Evolutionary conservation across 2,113 vertebrate species (phyloP), one percentile per base, ranked within the genome.

Genomic region (Cololabis saira): DNA sequence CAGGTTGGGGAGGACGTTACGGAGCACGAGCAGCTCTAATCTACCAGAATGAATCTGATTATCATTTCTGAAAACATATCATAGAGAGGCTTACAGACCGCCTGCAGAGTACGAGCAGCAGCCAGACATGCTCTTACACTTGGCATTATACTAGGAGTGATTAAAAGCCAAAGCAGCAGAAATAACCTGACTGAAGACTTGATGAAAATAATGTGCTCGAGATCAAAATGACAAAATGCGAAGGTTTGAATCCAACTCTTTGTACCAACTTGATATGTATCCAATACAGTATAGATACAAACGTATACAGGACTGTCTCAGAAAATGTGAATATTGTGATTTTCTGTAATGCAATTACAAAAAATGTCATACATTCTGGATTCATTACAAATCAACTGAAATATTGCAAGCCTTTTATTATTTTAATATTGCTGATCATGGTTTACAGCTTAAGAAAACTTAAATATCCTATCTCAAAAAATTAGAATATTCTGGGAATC

Each of bases 31-130:
- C 6, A 30, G 33, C 42, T n/a, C 43, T 61, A 54, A 70, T 61
- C 49, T 54, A 24, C 41, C 57, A 44, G 57, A 70, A 70, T 47
- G 49, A 61, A 61, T 70, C 57, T 70, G 67, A 53, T 70, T 61
- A 70, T 47, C 18, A 61, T 54, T 61, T 54, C 67, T 41, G 60
- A 61, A 69, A 60, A 61, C 57, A 53, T 54, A 68, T 59, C 55
- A 68, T 54, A 24, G 57, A 53, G 41, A 45, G 16, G 50, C 58
- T 70, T 61, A 70, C 42, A 54, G 67, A 33, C 57, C 8, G 42
- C 67, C 67, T 61, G 50, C 58, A 54, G 67, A 47, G 67, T 15
- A 7, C 15, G 22, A 51, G 51, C 66, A 44, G 47, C 66, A 60
- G 48, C 24, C 48, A 69, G 48, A 33, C 67, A 22, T 51, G 66